These are phyloP conservation scores for Gymnosoma rotundatum DNA, from an alignment of 2,888 invertebrate genomes.

Conservation along the genomic window DNA sequence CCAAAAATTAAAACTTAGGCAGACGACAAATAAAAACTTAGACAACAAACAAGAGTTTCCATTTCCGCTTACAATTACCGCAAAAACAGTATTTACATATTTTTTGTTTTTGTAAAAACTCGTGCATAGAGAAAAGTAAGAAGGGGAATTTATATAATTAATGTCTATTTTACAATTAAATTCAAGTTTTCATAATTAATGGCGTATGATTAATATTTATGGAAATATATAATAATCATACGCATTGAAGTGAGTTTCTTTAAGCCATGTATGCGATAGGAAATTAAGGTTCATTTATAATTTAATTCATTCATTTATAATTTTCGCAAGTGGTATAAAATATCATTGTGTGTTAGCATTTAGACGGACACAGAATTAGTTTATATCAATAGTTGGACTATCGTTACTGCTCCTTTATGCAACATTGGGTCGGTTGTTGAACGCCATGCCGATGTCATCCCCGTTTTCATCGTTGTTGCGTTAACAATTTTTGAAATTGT, in stretches of 20 bases:
- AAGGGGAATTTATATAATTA: constrained; percentile 7
- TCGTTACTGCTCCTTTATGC: too few species aligned
- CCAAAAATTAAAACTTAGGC: constrained; percentile 34
- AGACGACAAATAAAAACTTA: constrained; percentile 49
- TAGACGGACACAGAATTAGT: too few species aligned
- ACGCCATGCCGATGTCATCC: too few species aligned
- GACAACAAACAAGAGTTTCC: constrained; percentile 61
- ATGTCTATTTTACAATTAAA: constrained; percentile 49
- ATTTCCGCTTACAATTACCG: constrained; percentile 65
- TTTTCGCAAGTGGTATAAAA: too few species aligned
- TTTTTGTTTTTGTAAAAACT: constrained; percentile 6
- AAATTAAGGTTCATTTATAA: background rate
- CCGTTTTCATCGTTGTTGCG: too few species aligned
- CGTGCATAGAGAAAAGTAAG: background rate
- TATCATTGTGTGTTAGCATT: too few species aligned
- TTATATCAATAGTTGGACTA: too few species aligned
- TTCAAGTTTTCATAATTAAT: constrained; percentile 35
- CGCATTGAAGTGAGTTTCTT: background rate
- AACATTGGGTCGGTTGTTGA: too few species aligned
- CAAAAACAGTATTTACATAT: constrained; percentile 45
- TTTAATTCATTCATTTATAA: too few species aligned
- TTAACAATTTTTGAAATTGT: too few species aligned
- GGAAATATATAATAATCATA: constrained; percentile 30
- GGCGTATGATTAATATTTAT: constrained; percentile 39
- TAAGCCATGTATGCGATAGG: background rate